Conservation (phyloP, 92 coral and sea anemone genomes). For the Palythoa caribaeorum region DNA sequence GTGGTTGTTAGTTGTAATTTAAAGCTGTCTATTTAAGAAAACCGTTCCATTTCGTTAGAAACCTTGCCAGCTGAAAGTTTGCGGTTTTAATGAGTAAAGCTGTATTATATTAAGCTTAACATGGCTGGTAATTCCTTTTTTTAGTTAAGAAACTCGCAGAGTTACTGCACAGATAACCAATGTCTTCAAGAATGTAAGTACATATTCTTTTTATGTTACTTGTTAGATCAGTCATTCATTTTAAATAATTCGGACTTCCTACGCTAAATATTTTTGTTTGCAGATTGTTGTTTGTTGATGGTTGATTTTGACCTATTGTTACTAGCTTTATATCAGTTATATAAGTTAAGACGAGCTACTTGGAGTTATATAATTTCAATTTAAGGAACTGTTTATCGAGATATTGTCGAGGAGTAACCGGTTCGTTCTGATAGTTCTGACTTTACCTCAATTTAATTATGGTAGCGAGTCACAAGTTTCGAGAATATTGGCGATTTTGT, state of each 20-base stretch:
- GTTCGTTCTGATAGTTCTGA: neutral
- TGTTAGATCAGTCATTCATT: neutral
- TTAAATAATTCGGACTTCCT: too few species aligned
- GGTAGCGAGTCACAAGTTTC: too few species aligned
- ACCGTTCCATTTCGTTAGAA: neutral
- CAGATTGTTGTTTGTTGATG: neutral
- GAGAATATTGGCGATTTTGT: too few species aligned
- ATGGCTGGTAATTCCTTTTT: neutral
- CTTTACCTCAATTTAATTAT: neutral
- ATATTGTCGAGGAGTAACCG: neutral
- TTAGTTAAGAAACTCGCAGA: constrained; percentile 95
- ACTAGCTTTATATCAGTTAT: neutral
- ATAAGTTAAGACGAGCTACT: neutral
- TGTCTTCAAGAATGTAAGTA: constrained; percentile 97
- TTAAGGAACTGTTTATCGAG: neutral
- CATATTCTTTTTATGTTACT: neutral
- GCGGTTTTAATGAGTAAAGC: constrained; percentile 5
- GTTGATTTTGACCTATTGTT: neutral
- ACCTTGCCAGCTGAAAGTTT: neutral
- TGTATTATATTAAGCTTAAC: neutral
- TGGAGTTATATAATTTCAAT: neutral
- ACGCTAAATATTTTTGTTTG: constrained; percentile 21
- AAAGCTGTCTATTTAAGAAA: constrained; percentile 17
- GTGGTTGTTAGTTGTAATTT: neutral
- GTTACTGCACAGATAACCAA: constrained; percentile 97